Evolutionary conservation across 1,140 invertebrate genomes (phyloP), one percentile per base, ranked within the genome.

Genomic region (Drosophila orena): DNA sequence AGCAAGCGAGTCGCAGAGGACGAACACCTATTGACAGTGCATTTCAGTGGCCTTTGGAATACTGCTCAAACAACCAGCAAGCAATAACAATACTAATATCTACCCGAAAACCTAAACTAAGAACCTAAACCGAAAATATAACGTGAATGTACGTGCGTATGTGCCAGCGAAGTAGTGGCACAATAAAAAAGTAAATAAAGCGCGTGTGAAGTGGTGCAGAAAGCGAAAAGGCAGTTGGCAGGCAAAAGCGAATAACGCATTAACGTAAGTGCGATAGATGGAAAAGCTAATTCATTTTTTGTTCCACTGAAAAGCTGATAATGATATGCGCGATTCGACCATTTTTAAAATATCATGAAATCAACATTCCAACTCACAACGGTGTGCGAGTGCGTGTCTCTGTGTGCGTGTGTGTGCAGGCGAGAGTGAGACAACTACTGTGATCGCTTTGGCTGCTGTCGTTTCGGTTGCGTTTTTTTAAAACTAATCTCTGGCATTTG

Each of bases 281-380:
- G 24, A 40, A 66, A 56, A 56, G 30, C 35, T 24, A 24, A 17
- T 34, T 6, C 6, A 43, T 56, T 50, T 49, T 65, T 65, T 10
- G 30, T 17, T 46, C 24, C 27, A 20, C 57, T 54, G 30, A 14
- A 50, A 50, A 50, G 64, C 71, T 64, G 75, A 76, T 88, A 88
- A 88, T 88, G 84, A 88, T 88, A 88, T 88, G 84, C 83, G 79
- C 83, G 79, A 49, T 83, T 73, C 81, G 83, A 86, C 83, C 83
- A 86, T 86, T 86, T 86, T 89, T 77, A 89, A 89, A 88, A 88
- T 89, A 89, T 89, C 79, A 89, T 77, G 84, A 88, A 88, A 89
- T 88, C 83, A 79, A 88, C 86, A 88, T 88, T 86, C 83, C 83
- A 86, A 86, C 83, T 88, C 84, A 79, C 80, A 79, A 62, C 50